Conservation (phyloP, 2,113 vertebrate species). For the Hucho hucho region DNA sequence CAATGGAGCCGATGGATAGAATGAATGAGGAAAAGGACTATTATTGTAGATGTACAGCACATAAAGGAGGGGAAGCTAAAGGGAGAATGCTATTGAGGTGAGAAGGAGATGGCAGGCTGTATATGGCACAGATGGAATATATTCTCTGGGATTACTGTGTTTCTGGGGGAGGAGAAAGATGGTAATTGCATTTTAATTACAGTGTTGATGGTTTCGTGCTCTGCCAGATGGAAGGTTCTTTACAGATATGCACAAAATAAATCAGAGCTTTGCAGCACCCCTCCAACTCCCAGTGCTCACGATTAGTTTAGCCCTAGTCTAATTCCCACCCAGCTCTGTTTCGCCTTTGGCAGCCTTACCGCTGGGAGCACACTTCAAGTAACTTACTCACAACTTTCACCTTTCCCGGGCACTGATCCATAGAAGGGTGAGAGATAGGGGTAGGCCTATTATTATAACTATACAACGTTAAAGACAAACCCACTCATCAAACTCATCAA, state of each 20-base stretch:
- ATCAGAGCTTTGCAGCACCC: slow-evolving; percentile 61
- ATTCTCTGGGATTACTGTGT: no score
- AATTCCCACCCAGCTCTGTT: slow-evolving; percentile 45
- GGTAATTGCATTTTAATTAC: slow-evolving; percentile 99
- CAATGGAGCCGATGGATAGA: no score
- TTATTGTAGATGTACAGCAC: slow-evolving; percentile 16
- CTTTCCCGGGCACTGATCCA: no score
- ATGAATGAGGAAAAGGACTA: no score
- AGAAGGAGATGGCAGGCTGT: no score
- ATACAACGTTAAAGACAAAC: no score
- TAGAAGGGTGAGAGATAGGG: no score
- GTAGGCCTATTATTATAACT: no score
- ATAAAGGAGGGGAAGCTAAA: slow-evolving; percentile 73
- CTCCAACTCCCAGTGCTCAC: slow-evolving; percentile 24
- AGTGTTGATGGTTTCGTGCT: slow-evolving; percentile 91
- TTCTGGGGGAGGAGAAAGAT: slow-evolving; percentile 73
- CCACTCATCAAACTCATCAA: no score
- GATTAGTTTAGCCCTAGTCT: slow-evolving; percentile 45
- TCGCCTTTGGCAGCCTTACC: slow-evolving; percentile 58
- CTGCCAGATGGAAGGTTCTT: slow-evolving; percentile 94
- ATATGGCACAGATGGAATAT: no score
- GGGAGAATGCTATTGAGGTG: no score
- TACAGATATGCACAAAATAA: slow-evolving; percentile 88
- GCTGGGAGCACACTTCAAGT: slow-evolving; percentile 40
- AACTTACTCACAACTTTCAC: no score